Percentiles rank a stretch among this genome's conserved stretches.
Conservation (phyloP, 2,797 vertebrate genomes). For the Myioborus miniatus region DNA sequence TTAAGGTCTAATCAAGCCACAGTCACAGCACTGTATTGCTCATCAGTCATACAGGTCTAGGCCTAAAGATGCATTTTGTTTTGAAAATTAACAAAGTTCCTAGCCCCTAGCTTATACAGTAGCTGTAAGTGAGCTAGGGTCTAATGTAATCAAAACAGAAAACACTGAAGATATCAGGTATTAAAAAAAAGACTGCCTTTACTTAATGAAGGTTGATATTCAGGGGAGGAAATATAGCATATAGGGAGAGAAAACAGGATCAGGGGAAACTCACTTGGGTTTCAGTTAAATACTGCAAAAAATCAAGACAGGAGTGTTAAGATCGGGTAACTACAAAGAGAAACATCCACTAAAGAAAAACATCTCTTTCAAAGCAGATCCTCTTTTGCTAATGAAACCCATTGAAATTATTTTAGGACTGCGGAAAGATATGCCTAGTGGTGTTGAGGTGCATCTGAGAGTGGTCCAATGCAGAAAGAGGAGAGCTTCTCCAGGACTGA, state of each 20-base stretch:
- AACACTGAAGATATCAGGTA: not conserved
- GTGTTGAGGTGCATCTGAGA: not conserved
- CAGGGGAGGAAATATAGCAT: not conserved
- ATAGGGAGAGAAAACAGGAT: not conserved
- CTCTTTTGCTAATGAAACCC: not conserved
- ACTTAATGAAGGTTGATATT: not conserved
- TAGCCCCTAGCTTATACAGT: not conserved
- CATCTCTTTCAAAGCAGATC: not conserved
- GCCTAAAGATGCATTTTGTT: not conserved
- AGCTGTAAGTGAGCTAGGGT: not conserved
- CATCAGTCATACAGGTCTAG: not conserved
- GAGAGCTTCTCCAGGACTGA: accelerated
- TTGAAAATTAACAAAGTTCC: not conserved
- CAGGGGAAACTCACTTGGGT: not conserved
- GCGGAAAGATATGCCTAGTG: not conserved
- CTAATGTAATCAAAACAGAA: not conserved
- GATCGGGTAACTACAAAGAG: not conserved
- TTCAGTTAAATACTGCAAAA: not conserved
- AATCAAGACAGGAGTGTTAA: not conserved
- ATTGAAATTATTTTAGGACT: not conserved
- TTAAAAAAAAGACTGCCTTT: not conserved
- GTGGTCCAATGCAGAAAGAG: not conserved
- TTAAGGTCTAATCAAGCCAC: not conserved
- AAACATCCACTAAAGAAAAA: not conserved
- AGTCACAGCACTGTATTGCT: not conserved